Conservation (phyloP, 2,888 invertebrate genomes). For the Gryllus longicercus region DNA sequence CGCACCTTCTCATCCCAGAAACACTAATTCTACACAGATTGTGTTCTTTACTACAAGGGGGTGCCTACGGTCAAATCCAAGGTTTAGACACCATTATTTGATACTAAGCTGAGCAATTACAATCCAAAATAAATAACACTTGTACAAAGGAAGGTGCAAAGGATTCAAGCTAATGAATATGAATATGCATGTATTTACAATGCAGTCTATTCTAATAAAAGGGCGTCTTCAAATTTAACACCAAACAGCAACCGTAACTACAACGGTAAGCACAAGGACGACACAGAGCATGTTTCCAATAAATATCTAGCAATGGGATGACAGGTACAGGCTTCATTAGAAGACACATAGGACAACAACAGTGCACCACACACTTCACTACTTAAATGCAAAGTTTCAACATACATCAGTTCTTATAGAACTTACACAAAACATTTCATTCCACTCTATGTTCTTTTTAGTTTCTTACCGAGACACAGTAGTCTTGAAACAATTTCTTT, state of each 20-base stretch:
- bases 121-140: background rate
- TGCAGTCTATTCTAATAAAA: conserved; percentile 17
- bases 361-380: conserved; percentile 17
- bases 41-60: background rate
- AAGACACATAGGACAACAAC: conserved; percentile 17
- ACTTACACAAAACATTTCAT: conserved; percentile 3
- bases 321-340: conserved; percentile 2
- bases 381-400: background rate
- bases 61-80: background rate
- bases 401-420: background rate
- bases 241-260: conserved; percentile 17
- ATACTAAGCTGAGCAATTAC: background rate
- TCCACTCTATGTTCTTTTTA: background rate
- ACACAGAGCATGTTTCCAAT: conserved; percentile 7
- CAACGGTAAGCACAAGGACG: background rate
- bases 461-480: conserved; percentile 10
- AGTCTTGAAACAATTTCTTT: background rate
- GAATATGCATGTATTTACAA: background rate
- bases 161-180: conserved; percentile 9
- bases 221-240: conserved; percentile 5
- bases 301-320: conserved; percentile 9
- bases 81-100: background rate
- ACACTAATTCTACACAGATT: conserved; percentile 2
- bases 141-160: background rate
- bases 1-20: conserved; percentile 21